Evolutionary conservation across 2,888 invertebrate species (phyloP).

Genomic region (Nematopogon swammerdamellus): DNA sequence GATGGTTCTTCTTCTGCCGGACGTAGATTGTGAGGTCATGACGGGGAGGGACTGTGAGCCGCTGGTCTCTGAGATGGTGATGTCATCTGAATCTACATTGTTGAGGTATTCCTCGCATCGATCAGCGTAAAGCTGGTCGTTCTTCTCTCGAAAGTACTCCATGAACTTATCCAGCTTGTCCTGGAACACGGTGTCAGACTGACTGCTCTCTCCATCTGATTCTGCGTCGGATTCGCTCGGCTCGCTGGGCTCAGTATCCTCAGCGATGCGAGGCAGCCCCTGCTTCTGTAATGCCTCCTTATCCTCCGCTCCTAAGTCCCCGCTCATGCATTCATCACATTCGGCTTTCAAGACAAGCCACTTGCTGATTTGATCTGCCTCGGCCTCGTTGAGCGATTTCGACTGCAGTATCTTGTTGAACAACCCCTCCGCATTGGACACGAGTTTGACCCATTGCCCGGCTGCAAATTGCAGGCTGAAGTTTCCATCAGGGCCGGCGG

Average conservation of each 20-base stretch:
- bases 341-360: slow-evolving; percentile 86
- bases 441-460: slow-evolving; percentile 76
- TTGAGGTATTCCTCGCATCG: slow-evolving; percentile 60
- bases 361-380: slow-evolving; percentile 71
- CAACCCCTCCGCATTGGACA: slow-evolving; percentile 81
- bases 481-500: slow-evolving; percentile 25
- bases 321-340: slow-evolving; percentile 77
- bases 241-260: slow-evolving; percentile 58
- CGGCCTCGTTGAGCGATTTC: slow-evolving; percentile 66
- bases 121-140: slow-evolving; percentile 62
- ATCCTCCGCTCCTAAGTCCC: slow-evolving; percentile 46
- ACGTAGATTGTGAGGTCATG: slow-evolving; percentile 47
- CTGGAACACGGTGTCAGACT: slow-evolving; percentile 62
- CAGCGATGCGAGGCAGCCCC: slow-evolving; percentile 46
- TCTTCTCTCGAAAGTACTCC: slow-evolving; percentile 67
- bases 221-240: slow-evolving; percentile 61
- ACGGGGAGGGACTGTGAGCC: slow-evolving; percentile 45
- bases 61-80: slow-evolving; percentile 49
- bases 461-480: slow-evolving; percentile 82
- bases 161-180: slow-evolving; percentile 71
- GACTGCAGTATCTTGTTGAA: slow-evolving; percentile 71
- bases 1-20: slow-evolving; percentile 54
- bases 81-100: slow-evolving; percentile 48
- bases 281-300: slow-evolving; percentile 40
- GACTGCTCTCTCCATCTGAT: slow-evolving; percentile 56